Conservation (phyloP, 2,797 vertebrate species). For the Leptatherina wallacei region DNA sequence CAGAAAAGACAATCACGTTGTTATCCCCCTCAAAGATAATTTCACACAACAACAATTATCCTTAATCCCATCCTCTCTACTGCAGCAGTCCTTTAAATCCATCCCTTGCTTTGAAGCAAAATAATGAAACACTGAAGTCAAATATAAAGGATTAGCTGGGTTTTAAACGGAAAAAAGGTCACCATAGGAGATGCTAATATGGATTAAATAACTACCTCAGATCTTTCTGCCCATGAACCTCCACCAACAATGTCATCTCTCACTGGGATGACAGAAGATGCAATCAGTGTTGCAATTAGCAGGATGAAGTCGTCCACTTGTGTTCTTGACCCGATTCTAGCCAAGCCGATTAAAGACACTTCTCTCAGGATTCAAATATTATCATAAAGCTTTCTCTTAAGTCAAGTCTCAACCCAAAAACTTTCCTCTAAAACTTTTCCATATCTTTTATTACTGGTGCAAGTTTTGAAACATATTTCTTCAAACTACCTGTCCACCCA, state of each 20-base stretch:
- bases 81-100: slow-evolving; percentile 9
- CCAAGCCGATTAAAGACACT: slow-evolving; percentile 49
- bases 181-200: slow-evolving; percentile 15
- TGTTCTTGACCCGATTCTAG: slow-evolving; percentile 63
- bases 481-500: background rate
- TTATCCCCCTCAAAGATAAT: slow-evolving; percentile 9
- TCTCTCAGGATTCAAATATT: slow-evolving; percentile 44
- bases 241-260: slow-evolving; percentile 32
- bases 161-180: slow-evolving; percentile 14
- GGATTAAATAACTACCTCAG: slow-evolving; percentile 17
- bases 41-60: slow-evolving; percentile 33
- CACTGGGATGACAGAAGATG: slow-evolving; percentile 69
- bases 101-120: slow-evolving; percentile 6
- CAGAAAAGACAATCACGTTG: background rate
- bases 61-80: slow-evolving; percentile 12
- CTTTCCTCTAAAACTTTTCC: slow-evolving; percentile 20
- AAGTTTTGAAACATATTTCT: slow-evolving; percentile 1
- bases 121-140: slow-evolving; percentile 2
- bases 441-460: slow-evolving; percentile 5
- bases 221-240: slow-evolving; percentile 40
- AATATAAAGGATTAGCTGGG: slow-evolving; percentile 17
- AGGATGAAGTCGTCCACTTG: slow-evolving; percentile 59
- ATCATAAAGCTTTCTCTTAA: slow-evolving; percentile 33
- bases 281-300: slow-evolving; percentile 70
- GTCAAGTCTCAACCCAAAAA: slow-evolving; percentile 17